These are phyloP conservation scores for Zingel zingel DNA, from an alignment of 2,113 vertebrate species.

Conservation along the genomic window DNA sequence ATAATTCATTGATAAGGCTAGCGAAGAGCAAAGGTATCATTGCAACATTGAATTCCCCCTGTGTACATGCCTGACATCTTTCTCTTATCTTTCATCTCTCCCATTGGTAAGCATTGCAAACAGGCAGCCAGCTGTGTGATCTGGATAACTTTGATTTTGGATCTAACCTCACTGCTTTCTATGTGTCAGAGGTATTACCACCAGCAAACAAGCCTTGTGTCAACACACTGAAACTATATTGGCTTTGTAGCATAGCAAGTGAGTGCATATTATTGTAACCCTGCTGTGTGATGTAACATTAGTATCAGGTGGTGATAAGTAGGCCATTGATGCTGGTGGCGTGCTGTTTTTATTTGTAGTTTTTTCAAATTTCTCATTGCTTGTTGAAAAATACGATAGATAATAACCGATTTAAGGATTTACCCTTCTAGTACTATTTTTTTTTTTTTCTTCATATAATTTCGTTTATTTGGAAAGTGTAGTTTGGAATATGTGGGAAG, in stretches of 20 bases:
- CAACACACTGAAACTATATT: not conserved
- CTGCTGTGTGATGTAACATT: not conserved
- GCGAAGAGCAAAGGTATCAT: slow-evolving; percentile 23
- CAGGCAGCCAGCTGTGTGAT: not conserved
- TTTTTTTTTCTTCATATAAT: not conserved
- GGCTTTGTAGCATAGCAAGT: not conserved
- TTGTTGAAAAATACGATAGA: not conserved
- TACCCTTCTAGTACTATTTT: not conserved
- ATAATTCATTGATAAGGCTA: slow-evolving; percentile 15
- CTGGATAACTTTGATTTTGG: too few relatives aligned
- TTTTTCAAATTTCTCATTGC: not conserved
- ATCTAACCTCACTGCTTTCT: not conserved
- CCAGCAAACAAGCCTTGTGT: not conserved
- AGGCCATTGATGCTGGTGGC: slow-evolving; percentile 9
- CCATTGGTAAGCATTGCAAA: not conserved
- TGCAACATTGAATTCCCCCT: not conserved
- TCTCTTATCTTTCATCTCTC: not conserved
- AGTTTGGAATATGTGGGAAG: not conserved
- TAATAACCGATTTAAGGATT: not conserved
- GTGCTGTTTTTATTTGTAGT: not conserved
- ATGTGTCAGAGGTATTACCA: not conserved
- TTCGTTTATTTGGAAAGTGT: not conserved
- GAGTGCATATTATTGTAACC: not conserved
- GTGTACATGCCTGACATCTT: not conserved
- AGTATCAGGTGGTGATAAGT: slow-evolving; percentile 15